These are phyloP conservation scores for Rhamphomyia laevipes DNA, from an alignment of 2,888 invertebrate genomes.

Conservation along the genomic window DNA sequence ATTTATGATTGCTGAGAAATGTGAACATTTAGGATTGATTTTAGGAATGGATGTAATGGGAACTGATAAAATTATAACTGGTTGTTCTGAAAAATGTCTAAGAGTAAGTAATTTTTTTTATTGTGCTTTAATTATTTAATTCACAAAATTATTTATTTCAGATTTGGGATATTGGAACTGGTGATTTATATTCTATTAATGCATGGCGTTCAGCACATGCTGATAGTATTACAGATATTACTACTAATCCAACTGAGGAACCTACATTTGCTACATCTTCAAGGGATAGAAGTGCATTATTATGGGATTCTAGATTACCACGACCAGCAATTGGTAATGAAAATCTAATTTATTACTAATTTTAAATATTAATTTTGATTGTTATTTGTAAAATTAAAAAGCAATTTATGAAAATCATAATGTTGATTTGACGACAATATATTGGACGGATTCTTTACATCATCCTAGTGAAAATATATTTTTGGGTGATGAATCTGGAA, in stretches of 20 bases:
- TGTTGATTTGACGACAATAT: conserved; percentile 10
- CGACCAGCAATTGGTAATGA: conserved; percentile 12
- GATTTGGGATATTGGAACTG: conserved; percentile 33
- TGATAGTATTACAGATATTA: conserved; percentile 12
- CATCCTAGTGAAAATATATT: conserved; percentile 3
- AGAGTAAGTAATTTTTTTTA: conserved; percentile 20
- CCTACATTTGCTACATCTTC: conserved; percentile 13
- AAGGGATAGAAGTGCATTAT: conserved; percentile 12
- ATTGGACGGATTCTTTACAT: conserved; percentile 7
- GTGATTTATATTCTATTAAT: conserved; percentile 23
- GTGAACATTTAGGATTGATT: conserved; percentile 28
- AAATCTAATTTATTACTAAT: no score
- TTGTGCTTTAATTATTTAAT: neutral
- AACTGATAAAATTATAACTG: conserved; percentile 25
- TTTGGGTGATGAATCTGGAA: conserved; percentile 14
- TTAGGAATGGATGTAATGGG: conserved; percentile 25
- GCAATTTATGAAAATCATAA: conserved; percentile 10
- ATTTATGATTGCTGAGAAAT: conserved; percentile 27
- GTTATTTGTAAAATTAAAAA: neutral
- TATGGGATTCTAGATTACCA: conserved; percentile 14
- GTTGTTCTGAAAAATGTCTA: conserved; percentile 26
- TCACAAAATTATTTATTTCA: conserved; percentile 10
- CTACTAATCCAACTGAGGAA: neutral
- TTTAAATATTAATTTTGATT: neutral
- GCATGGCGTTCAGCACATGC: conserved; percentile 16